Conservation (phyloP, 2,113 vertebrate genomes). For the Limnothrissa miodon region DNA sequence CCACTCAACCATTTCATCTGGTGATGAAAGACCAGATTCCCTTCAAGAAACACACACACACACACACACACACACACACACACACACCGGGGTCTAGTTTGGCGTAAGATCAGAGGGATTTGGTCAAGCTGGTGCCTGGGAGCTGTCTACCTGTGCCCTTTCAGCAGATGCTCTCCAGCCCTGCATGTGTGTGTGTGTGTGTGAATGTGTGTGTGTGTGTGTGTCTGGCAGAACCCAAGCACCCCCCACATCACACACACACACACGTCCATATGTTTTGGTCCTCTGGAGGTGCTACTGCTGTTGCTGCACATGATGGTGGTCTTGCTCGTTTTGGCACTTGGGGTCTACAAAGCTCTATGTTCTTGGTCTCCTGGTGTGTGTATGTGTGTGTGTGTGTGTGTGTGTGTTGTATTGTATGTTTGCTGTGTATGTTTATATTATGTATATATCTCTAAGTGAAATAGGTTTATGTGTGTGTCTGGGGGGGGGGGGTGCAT, state of each 20-base stretch:
- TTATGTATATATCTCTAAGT: no score
- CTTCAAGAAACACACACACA: not conserved
- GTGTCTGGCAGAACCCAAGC: no score
- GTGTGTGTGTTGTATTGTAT: not conserved
- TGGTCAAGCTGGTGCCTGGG: not conserved
- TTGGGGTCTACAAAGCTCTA: not conserved
- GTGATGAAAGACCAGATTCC: no score
- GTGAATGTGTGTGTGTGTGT: no score
- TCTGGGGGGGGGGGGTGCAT: no score
- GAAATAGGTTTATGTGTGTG: no score
- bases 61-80: no score
- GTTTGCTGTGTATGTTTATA: no score
- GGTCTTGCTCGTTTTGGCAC: not conserved
- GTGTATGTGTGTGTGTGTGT: conserved; percentile 1
- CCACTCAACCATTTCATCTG: no score
- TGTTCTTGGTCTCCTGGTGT: not conserved
- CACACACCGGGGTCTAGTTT: not conserved
- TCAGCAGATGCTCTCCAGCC: not conserved
- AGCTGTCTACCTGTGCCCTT: not conserved
- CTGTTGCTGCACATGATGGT: not conserved
- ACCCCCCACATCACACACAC: no score
- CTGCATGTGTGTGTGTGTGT: no score
- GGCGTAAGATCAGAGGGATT: not conserved
- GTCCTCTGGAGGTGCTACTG: not conserved
- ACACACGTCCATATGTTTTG: not conserved